A percentile compares a stretch with the other conserved stretches of the same genome.
phyloP scores from a whole-genome alignment of 2,888 invertebrate species.

The Sthenelais limicola region DNA sequence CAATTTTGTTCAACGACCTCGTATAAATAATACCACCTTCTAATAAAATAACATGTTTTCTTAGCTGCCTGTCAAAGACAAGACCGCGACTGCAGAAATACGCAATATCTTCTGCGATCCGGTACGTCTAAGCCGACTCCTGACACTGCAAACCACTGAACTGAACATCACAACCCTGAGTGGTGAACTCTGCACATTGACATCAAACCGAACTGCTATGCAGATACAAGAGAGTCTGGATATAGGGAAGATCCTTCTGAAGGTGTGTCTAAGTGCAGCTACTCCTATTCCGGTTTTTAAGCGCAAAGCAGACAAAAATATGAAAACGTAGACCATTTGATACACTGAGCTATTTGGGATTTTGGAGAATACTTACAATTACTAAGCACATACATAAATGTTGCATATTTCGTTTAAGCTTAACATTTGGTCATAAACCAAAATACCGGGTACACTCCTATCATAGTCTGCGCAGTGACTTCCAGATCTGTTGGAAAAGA shows the following conservation, averaged over 20 bases:
- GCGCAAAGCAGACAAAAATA: too few relatives aligned
- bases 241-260: constrained; percentile 1
- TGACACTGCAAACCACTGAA: not conserved
- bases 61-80: not conserved
- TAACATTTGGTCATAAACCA: too few relatives aligned
- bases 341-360: too few relatives aligned
- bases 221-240: not conserved
- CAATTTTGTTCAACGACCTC: not conserved
- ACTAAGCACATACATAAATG: too few relatives aligned
- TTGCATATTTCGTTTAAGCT: too few relatives aligned
- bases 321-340: too few relatives aligned
- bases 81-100: not conserved
- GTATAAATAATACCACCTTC: not conserved
- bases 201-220: not conserved
- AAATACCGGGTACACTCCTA: too few relatives aligned
- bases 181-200: not conserved
- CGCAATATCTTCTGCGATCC: not conserved
- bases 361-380: too few relatives aligned
- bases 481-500: too few relatives aligned
- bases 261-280: too few relatives aligned
- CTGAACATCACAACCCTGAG: not conserved
- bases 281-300: too few relatives aligned
- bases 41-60: not conserved
- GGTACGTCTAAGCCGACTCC: not conserved
- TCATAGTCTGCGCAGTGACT: too few relatives aligned